Conservation (phyloP, 1,140 invertebrate species). For the Periplaneta americana region DNA sequence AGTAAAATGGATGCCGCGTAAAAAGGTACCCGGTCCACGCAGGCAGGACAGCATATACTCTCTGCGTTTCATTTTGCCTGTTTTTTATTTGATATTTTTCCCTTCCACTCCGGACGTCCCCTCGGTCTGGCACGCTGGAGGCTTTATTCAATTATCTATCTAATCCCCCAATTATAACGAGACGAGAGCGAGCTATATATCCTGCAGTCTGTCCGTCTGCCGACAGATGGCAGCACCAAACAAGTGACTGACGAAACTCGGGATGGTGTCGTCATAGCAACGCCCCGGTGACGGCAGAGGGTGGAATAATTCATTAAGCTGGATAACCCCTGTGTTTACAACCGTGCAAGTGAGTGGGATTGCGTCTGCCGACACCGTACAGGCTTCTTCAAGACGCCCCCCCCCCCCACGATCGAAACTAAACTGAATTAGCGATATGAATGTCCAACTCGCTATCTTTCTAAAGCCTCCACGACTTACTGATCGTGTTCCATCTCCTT, state of each 20-base stretch:
- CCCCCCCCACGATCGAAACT: neutral
- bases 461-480: neutral
- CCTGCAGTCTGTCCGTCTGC: neutral
- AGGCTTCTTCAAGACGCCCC: neutral
- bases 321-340: neutral
- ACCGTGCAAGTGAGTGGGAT: neutral
- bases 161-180: constrained; percentile 19
- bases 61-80: neutral
- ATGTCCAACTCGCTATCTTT: neutral
- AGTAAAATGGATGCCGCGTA: neutral
- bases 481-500: neutral
- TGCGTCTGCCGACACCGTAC: neutral
- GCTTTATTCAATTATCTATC: constrained; percentile 19
- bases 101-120: neutral
- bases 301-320: neutral
- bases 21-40: neutral
- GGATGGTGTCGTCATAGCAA: neutral
- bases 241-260: constrained; percentile 9
- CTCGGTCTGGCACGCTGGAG: neutral
- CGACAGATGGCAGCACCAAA: constrained; percentile 13
- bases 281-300: neutral
- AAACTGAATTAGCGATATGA: neutral
- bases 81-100: too few species aligned
- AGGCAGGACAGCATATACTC: too few species aligned
- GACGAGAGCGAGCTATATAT: too few species aligned